phyloP scores from a whole-genome alignment of 2,113 vertebrate genomes.

The Thalassoma bifasciatum region DNA sequence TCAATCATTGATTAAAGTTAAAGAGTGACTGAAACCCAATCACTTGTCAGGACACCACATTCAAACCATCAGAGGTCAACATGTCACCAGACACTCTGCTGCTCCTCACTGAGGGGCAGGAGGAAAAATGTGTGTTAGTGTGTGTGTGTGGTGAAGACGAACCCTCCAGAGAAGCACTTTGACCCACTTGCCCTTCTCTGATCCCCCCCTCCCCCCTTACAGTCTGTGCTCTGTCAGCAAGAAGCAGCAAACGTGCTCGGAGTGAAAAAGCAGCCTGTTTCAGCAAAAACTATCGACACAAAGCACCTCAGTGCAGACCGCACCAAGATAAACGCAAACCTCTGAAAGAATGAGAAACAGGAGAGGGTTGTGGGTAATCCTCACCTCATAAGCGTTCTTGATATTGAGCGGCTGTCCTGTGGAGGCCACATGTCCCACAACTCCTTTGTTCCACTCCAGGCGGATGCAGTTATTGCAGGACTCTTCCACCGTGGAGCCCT shows the following conservation, averaged over 20 bases:
- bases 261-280: constrained; percentile 7
- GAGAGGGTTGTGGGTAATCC: neutral
- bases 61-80: constrained; percentile 11
- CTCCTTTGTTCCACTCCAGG: constrained; percentile 98
- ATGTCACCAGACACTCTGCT: constrained; percentile 22
- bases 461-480: constrained; percentile 94
- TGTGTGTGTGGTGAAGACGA: constrained; percentile 8
- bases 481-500: constrained; percentile 96
- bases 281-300: neutral
- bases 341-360: neutral
- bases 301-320: neutral
- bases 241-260: neutral
- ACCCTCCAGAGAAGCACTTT: constrained; percentile 27
- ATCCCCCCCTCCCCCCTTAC: neutral
- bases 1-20: constrained; percentile 18
- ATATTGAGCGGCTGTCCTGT: constrained; percentile 94
- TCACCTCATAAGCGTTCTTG: constrained; percentile 95
- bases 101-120: neutral
- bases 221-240: constrained; percentile 45
- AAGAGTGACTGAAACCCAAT: constrained; percentile 25
- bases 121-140: neutral
- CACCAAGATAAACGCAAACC: neutral
- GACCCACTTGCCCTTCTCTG: constrained; percentile 30
- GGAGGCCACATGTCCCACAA: constrained; percentile 96
- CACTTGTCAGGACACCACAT: constrained; percentile 8